Evolutionary conservation across 2,797 vertebrate species (phyloP).

Genomic region (Danionella dracula): DNA sequence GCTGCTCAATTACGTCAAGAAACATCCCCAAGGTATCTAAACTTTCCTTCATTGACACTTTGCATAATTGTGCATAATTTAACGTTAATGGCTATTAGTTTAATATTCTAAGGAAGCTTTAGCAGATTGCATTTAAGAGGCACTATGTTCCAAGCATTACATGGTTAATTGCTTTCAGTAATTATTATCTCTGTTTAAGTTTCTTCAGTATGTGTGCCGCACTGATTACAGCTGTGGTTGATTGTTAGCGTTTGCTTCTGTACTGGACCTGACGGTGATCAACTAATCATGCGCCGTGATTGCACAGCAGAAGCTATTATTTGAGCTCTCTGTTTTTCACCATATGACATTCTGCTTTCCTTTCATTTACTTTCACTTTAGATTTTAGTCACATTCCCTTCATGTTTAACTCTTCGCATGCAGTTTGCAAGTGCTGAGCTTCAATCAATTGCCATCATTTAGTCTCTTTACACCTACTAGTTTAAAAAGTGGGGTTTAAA

Average conservation of each 20-base stretch:
- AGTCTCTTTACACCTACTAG: constrained; percentile 45
- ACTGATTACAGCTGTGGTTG: neutral
- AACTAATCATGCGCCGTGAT: constrained; percentile 29
- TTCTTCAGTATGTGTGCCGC: neutral
- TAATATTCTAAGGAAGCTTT: too few relatives aligned
- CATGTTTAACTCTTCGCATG: constrained; percentile 36
- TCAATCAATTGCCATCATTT: constrained; percentile 49
- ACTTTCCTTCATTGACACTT: too few relatives aligned
- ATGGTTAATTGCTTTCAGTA: neutral
- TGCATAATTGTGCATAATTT: too few relatives aligned
- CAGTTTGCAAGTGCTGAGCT: constrained; percentile 35
- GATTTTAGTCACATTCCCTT: constrained; percentile 45
- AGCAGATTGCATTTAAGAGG: neutral
- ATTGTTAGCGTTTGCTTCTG: constrained; percentile 6
- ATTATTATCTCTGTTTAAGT: neutral
- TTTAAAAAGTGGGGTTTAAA: constrained; percentile 41
- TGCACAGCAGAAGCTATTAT: constrained; percentile 2
- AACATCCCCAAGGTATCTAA: too few relatives aligned
- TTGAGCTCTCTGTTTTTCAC: neutral
- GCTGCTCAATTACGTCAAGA: too few relatives aligned
- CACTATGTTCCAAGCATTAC: neutral
- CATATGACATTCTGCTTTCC: neutral
- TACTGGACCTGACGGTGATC: constrained; percentile 8
- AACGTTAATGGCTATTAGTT: too few relatives aligned
- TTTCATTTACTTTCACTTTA: constrained; percentile 10